Base-by-base conservation (phyloP, 1,140 invertebrate species). In the Aphis gossypii region DNA sequence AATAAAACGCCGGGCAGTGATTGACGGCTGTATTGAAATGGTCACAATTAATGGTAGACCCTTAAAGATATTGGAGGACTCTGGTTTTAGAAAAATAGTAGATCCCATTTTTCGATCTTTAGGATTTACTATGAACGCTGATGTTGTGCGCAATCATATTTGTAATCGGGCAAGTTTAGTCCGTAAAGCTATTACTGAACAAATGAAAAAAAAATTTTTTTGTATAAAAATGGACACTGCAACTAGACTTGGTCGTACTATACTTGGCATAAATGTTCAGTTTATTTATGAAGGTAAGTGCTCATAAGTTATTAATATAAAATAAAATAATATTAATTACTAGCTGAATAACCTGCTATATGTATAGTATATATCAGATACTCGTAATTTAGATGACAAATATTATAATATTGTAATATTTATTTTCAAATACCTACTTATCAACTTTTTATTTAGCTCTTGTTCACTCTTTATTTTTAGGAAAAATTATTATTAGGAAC, bases 201-300 rank as follows among this genome's bases (percentile, higher is more conserved):
- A 56, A 38, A 1, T 90, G 51, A 90, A 90, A 6, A 54, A 90
- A 0, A 56, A 54, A 35, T n/a, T 90, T 20, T 56, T 90, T 90
- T 90, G 88, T 60, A 35, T 54, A 54, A 90, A 90, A 90, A 90
- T 90, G n/a, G 51, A 90, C n/a, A 21, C 88, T n/a, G 51, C 88
- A 35, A 90, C 88, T 56, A 51, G 88, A 51, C 88, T 35, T 56
- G 35, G 35, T 20, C 88, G 51, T 35, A 56, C 25, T 56, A 41
- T 90, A 41, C 51, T 90, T 54, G 88, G 88, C 5, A 90, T 90
- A 54, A 90, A 90, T 90, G 51, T 90, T 2, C 51, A 90, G n/a
- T 90, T 54, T 21, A 60, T 90, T 35, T 5, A 51, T 51, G 46
- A 88, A 48, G 25, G 86, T 88, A 88, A 2, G 6, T 44, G 6